Evolutionary conservation across 2,888 invertebrate species (phyloP).

Genomic region (Mesodorylaimus sp.): DNA sequence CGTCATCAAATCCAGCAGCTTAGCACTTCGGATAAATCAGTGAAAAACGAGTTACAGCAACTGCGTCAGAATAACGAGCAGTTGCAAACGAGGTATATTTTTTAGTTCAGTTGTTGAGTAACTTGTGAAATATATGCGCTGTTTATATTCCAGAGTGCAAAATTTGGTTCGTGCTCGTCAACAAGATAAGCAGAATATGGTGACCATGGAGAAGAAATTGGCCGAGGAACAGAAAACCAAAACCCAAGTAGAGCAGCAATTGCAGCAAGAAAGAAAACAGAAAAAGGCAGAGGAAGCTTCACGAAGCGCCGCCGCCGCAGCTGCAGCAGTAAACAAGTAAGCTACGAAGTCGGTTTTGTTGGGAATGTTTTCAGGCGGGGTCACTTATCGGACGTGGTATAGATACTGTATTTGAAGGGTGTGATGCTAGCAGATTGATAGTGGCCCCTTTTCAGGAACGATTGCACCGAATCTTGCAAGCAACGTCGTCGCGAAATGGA

Average conservation of each 20-base stretch:
- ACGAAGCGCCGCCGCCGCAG: constrained; percentile 30
- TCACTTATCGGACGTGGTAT: too few relatives aligned
- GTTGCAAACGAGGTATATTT: constrained; percentile 57
- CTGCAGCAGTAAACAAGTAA: constrained; percentile 6
- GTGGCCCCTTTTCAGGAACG: constrained; percentile 27
- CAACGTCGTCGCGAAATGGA: constrained; percentile 44
- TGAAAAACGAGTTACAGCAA: constrained; percentile 51
- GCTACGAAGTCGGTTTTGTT: too few relatives aligned
- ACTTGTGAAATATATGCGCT: neutral
- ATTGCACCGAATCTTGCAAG: constrained; percentile 51
- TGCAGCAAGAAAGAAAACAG: constrained; percentile 39
- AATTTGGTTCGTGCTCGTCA: constrained; percentile 52
- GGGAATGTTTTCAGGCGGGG: constrained; percentile 9
- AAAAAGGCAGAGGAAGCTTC: constrained; percentile 46
- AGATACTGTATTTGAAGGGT: too few relatives aligned
- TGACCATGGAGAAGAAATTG: constrained; percentile 55
- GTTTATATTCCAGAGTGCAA: constrained; percentile 43
- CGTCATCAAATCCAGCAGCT: constrained; percentile 45
- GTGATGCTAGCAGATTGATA: too few relatives aligned
- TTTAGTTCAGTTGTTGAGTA: constrained; percentile 1
- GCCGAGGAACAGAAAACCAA: constrained; percentile 65
- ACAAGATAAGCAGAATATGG: constrained; percentile 56
- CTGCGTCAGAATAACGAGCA: constrained; percentile 70
- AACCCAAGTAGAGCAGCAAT: constrained; percentile 50
- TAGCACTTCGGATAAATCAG: constrained; percentile 48